Conservation (phyloP, 2,113 vertebrate species). For the Ondatra zibethicus region DNA sequence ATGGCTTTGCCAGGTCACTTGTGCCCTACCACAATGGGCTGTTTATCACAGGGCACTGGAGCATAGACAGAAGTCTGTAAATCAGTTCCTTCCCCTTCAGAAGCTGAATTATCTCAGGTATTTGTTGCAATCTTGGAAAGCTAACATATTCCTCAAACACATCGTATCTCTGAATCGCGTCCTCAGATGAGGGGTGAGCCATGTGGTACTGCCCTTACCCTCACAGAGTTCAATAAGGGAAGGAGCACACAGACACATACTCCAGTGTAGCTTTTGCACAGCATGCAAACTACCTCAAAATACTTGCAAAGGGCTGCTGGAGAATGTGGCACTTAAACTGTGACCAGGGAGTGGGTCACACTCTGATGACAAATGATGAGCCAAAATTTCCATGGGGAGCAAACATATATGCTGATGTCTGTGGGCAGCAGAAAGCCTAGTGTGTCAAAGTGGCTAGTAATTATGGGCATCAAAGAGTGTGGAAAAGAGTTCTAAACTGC, state of each 20-base stretch:
- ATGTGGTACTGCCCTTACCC: fast-evolving
- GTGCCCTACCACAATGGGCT: not conserved
- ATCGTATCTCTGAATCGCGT: not conserved
- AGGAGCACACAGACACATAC: not conserved
- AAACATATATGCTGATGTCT: not conserved
- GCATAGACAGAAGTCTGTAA: not conserved
- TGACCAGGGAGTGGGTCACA: not conserved
- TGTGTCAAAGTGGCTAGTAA: fast-evolving
- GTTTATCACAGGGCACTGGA: not conserved
- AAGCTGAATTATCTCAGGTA: not conserved
- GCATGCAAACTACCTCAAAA: not conserved
- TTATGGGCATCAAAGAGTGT: fast-evolving
- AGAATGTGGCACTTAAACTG: not conserved
- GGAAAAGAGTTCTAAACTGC: not conserved
- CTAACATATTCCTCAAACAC: not conserved
- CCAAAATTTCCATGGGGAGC: not conserved
- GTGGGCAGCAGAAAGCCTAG: not conserved
- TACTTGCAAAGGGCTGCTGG: not conserved
- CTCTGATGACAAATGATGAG: not conserved
- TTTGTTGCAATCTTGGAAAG: not conserved
- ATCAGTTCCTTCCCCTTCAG: not conserved
- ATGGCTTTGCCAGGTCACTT: not conserved
- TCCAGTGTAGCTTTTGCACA: not conserved
- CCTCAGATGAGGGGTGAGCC: not conserved
- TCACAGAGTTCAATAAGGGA: not conserved